Percentiles rank a stretch among this genome's conserved stretches.
phyloP scores from a whole-genome alignment of 2,888 invertebrate species.

The Elegia similella region DNA sequence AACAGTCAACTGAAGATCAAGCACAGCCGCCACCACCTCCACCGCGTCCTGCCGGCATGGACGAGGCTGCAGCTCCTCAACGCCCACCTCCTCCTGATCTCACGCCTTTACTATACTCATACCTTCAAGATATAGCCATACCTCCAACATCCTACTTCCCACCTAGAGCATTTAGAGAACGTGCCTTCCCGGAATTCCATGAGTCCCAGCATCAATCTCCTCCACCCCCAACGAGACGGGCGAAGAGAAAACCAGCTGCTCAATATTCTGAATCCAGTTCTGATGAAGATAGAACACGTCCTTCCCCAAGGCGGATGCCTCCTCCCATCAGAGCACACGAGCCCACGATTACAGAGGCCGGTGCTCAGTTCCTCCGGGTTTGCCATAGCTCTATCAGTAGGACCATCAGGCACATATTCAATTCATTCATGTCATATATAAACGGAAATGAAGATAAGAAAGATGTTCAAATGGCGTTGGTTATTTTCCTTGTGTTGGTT shows the following conservation, averaged over 20 bases:
- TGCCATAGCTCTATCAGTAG: conserved; percentile 84
- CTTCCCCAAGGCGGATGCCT: conserved; percentile 61
- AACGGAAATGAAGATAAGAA: conserved; percentile 85
- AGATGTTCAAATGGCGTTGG: conserved; percentile 88
- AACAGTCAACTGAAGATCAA: conserved; percentile 20
- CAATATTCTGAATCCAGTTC: conserved; percentile 76
- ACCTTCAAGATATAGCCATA: conserved; percentile 77
- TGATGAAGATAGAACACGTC: conserved; percentile 72
- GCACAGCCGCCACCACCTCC: conserved; percentile 31
- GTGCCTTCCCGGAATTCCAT: conserved; percentile 55
- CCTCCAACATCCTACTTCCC: conserved; percentile 74
- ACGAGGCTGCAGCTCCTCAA: conserved; percentile 52
- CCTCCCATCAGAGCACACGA: conserved; percentile 75
- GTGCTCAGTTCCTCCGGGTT: conserved; percentile 86
- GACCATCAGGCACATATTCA: conserved; percentile 86
- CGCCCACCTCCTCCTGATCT: conserved; percentile 75
- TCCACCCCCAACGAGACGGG: conserved; percentile 70
- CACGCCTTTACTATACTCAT: conserved; percentile 73
- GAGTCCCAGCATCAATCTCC: conserved; percentile 62
- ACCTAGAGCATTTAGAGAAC: conserved; percentile 59
- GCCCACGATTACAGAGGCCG: conserved; percentile 85
- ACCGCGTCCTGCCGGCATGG: conserved; percentile 36
- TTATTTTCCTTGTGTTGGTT: conserved; percentile 89
- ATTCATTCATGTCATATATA: conserved; percentile 83
- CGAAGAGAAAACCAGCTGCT: conserved; percentile 65